Conservation (phyloP, 2,113 vertebrate genomes). For the Nestor notabilis region DNA sequence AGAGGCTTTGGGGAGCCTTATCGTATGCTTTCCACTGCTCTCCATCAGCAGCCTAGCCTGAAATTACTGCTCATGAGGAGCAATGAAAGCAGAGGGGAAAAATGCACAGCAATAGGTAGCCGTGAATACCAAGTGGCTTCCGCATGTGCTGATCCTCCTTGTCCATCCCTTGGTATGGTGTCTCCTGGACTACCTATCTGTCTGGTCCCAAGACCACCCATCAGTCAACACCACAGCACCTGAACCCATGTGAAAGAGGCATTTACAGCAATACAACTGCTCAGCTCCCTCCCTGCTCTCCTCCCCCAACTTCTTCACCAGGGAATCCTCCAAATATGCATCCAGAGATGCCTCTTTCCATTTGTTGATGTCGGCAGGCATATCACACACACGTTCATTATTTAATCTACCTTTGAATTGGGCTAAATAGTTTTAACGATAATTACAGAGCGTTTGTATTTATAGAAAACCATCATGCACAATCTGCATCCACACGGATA, state of each 20-base stretch:
- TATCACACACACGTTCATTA: slow-evolving; percentile 62
- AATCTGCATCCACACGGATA: background rate
- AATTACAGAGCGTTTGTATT: slow-evolving; percentile 67
- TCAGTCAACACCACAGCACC: rapidly evolving
- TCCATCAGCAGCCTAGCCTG: slow-evolving; percentile 29
- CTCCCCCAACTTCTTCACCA: background rate
- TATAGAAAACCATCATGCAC: slow-evolving; percentile 42
- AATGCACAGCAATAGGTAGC: background rate
- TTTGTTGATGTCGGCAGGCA: slow-evolving; percentile 52
- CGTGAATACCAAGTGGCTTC: background rate
- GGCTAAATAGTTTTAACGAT: slow-evolving; percentile 67
- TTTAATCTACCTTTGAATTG: slow-evolving; percentile 72
- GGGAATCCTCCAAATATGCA: slow-evolving; percentile 33
- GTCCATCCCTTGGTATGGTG: background rate
- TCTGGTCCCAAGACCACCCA: rapidly evolving
- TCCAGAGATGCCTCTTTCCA: slow-evolving; percentile 17
- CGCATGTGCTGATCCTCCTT: background rate
- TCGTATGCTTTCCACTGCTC: background rate
- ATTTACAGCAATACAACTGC: background rate
- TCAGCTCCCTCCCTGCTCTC: background rate
- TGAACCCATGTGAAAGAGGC: rapidly evolving
- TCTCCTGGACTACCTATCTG: background rate
- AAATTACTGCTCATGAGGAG: background rate
- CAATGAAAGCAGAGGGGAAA: background rate
- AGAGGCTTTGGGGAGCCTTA: slow-evolving; percentile 21